Conservation (phyloP, 2,888 invertebrate species). For the Herminia tarsipennalis region DNA sequence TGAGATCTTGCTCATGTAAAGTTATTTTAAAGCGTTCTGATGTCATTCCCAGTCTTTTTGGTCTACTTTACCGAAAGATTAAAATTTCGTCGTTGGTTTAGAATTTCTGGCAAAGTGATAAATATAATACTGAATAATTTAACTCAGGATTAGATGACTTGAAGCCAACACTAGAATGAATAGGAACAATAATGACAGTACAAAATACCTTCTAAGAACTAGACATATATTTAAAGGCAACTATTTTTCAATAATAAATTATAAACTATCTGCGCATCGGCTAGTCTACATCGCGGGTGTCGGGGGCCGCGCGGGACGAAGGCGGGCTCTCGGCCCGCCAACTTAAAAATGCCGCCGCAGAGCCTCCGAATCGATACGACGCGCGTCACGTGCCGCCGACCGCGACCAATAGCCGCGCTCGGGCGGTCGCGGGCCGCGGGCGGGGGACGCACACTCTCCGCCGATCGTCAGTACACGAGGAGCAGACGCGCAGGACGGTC, state of each 20-base stretch:
- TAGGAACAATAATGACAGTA: no score
- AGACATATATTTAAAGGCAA: no score
- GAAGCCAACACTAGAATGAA: no score
- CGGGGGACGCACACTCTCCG: constrained; percentile 44
- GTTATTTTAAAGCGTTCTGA: no score
- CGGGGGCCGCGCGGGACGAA: constrained; percentile 73
- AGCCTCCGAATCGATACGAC: constrained; percentile 92
- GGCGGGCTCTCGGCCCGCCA: constrained; percentile 83
- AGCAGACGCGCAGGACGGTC: constrained; percentile 59
- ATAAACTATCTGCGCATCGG: constrained; percentile 36
- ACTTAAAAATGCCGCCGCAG: constrained; percentile 94
- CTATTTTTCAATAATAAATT: not conserved
- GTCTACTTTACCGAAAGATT: no score
- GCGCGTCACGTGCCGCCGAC: constrained; percentile 88
- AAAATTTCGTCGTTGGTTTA: no score
- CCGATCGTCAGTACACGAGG: constrained; percentile 72
- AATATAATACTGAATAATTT: no score
- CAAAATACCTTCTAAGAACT: no score
- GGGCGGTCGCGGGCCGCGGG: constrained; percentile 65
- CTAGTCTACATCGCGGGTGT: constrained; percentile 62
- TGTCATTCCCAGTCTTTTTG: no score
- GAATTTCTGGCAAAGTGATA: no score
- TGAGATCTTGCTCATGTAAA: no score
- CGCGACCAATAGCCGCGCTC: constrained; percentile 78
- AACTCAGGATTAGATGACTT: no score